These are phyloP conservation scores for Caenorhabditis plicata DNA, from an alignment of 2,888 invertebrate species.

Conservation along the genomic window DNA sequence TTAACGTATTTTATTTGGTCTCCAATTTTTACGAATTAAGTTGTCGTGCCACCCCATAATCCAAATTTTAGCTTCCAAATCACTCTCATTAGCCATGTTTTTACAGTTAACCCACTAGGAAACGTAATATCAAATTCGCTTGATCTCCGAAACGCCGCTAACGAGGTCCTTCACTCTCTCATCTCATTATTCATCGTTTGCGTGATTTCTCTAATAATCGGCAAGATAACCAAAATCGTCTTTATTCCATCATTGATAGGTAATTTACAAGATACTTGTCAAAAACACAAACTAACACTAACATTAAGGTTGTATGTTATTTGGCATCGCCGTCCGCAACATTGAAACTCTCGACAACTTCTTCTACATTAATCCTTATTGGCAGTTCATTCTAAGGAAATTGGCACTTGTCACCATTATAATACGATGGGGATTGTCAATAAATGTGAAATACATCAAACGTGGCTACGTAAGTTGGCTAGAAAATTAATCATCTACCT, in stretches of 20 bases:
- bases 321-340: slow-evolving; percentile 37
- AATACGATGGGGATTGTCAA: slow-evolving; percentile 35
- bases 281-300: neutral
- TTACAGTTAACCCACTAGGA: slow-evolving; percentile 22
- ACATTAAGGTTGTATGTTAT: slow-evolving; percentile 28
- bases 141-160: slow-evolving; percentile 24
- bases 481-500: no score
- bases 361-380: slow-evolving; percentile 30
- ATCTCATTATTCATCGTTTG: slow-evolving; percentile 30
- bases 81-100: no score
- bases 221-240: slow-evolving; percentile 25
- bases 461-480: slow-evolving; percentile 22
- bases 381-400: slow-evolving; percentile 33
- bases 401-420: slow-evolving; percentile 33
- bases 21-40: no score
- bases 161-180: slow-evolving; percentile 31
- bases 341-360: slow-evolving; percentile 22
- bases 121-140: slow-evolving; percentile 21
- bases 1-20: no score
- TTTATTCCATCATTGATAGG: slow-evolving; percentile 31
- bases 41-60: neutral
- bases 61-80: no score
- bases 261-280: neutral
- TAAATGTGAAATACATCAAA: slow-evolving; percentile 27
- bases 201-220: slow-evolving; percentile 19